Evolutionary conservation across 2,797 vertebrate species (phyloP).

Genomic region (Cossypha polioptera): DNA sequence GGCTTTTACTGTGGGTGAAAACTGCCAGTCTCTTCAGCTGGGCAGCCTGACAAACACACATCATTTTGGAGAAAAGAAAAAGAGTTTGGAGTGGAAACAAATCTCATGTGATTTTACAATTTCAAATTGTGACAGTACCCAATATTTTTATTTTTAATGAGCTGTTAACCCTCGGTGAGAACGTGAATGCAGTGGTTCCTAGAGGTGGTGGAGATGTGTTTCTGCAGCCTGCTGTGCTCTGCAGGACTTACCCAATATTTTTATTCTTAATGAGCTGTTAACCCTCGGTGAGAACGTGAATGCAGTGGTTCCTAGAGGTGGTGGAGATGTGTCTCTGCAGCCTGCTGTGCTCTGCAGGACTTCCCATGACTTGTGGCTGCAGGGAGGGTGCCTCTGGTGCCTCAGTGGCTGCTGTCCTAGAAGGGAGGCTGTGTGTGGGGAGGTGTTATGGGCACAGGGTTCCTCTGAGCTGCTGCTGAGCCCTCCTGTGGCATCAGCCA

Average conservation of each 20-base stretch:
- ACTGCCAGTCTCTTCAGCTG: neutral
- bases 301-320: neutral
- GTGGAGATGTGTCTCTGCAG: neutral
- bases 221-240: neutral
- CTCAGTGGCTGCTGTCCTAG: neutral
- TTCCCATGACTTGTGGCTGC: neutral
- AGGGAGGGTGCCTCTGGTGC: rapidly evolving
- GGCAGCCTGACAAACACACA: neutral
- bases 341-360: neutral
- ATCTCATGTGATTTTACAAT: neutral
- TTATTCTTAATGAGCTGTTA: neutral
- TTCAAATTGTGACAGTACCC: neutral
- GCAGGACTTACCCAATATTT: neutral
- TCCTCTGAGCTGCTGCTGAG: neutral
- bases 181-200: neutral
- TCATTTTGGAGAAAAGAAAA: neutral
- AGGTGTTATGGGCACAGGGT: neutral
- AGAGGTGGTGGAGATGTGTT: neutral
- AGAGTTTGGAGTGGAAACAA: neutral
- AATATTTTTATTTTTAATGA: neutral
- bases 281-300: neutral
- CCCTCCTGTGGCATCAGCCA: neutral
- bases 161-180: neutral
- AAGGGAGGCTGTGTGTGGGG: no score
- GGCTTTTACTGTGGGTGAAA: neutral